A percentile compares a stretch with the other conserved stretches of the same genome.
These are phyloP conservation scores for Notamacropus eugenii DNA, from an alignment of 2,797 vertebrate species.

Conservation along the genomic window DNA sequence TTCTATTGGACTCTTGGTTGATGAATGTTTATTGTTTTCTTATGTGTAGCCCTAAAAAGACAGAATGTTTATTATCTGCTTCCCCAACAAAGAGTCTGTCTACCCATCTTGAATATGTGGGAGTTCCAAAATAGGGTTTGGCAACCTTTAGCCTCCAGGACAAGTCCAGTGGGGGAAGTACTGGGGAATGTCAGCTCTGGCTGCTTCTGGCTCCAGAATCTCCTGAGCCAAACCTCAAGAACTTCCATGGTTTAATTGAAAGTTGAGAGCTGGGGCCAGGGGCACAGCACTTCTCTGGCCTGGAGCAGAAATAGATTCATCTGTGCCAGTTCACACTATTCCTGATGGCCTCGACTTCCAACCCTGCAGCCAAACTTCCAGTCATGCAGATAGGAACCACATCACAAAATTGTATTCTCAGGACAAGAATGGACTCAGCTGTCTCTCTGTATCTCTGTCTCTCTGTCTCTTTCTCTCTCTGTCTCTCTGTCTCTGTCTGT, in stretches of 20 bases:
- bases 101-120: slow-evolving; percentile 41
- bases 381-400: background rate
- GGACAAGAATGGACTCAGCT: background rate
- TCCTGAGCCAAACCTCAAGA: slow-evolving; percentile 60
- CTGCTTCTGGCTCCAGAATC: slow-evolving; percentile 62
- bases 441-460: background rate
- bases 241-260: slow-evolving; percentile 72
- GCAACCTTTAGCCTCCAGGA: slow-evolving; percentile 63
- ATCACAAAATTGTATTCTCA: background rate
- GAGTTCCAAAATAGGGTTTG: slow-evolving; percentile 71
- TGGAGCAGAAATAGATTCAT: slow-evolving; percentile 42
- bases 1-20: slow-evolving; percentile 66
- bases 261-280: slow-evolving; percentile 65
- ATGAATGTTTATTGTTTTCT: slow-evolving; percentile 76
- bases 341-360: slow-evolving; percentile 32
- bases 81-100: slow-evolving; percentile 64
- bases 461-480: too few relatives aligned
- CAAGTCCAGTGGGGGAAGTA: slow-evolving; percentile 45
- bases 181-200: slow-evolving; percentile 66
- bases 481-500: too few relatives aligned
- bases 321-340: slow-evolving; percentile 6
- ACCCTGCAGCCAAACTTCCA: slow-evolving; percentile 19
- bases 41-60: slow-evolving; percentile 68
- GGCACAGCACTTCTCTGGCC: slow-evolving; percentile 50
- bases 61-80: slow-evolving; percentile 74